Base-by-base conservation (phyloP, 1,140 invertebrate genomes). In the Piezodorus guildinii region DNA sequence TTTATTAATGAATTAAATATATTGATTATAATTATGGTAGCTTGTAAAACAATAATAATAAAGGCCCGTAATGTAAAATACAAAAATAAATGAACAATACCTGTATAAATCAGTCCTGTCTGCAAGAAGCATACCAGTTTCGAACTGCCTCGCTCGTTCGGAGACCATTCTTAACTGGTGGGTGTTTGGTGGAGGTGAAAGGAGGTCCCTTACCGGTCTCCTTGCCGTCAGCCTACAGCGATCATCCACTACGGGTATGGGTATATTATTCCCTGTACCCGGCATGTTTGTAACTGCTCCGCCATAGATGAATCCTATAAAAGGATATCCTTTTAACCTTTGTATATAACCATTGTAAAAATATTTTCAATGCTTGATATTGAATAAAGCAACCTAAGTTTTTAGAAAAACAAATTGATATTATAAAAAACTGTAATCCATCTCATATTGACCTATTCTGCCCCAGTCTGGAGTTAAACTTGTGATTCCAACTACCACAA, bases 121-220 rank as follows among this genome's bases (percentile, higher is more conserved):
- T 10, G 66, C 25, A 79, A 78, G 43, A 78, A 79, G 21, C 81
- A 81, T 23, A 77, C 70, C 82, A 2, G 75, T 78, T 70, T 89
- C 86, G 72, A 90, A 85, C 69, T 88, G 85, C 65, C 82, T 80
- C 0, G 85, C 85, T n/a, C 85, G 75, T 60, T 81, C 81, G 2
- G 83, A 83, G 21, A 87, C 85, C 46, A 86, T 78, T 69, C 60
- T 52, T 12, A 56, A 16, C 52, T 56, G 19, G 39, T 60, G 56
- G 15, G 39, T 60, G 9, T 49, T 17, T 39, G 59, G 59, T 1
- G 59, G 34, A 19, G 27, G 45, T 52, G 43, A 49, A 60, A 45
- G 21, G 43, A 59, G 19, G 60, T 17, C 16, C 15, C 59, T 56
- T 27, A 54, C 61, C 58, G n/a, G 44, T 54, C 27, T 15, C 46